Percentiles rank a stretch among this genome's conserved stretches.
phyloP scores from a whole-genome alignment of 2,888 invertebrate species.

The Branchinecta sandiegonensis region DNA sequence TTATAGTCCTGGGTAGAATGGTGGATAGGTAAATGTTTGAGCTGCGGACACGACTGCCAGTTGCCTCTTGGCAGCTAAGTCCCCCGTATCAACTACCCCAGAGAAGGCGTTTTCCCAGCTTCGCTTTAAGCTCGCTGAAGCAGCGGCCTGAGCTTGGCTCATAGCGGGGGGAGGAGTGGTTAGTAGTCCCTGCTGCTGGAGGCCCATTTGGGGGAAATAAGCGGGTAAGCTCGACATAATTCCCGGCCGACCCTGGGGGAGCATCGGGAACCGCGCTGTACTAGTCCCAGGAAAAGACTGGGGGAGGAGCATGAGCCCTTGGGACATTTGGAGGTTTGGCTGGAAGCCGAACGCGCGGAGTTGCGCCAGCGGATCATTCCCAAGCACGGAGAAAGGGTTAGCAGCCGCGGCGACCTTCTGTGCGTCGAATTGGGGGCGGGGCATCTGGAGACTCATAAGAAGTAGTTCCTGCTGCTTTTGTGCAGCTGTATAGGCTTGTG shows the following conservation, averaged over 20 bases:
- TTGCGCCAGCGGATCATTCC: constrained; percentile 19
- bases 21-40: background rate
- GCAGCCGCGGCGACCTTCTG: constrained; percentile 28
- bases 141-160: constrained; percentile 16
- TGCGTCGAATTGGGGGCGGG: constrained; percentile 27
- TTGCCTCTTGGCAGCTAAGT: background rate
- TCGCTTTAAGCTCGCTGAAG: constrained; percentile 43
- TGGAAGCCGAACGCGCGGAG: constrained; percentile 20
- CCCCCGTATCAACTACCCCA: constrained; percentile 32
- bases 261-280: constrained; percentile 29
- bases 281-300: constrained; percentile 31
- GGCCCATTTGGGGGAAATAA: constrained; percentile 1
- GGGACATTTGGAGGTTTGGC: constrained; percentile 29
- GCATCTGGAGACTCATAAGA: constrained; percentile 30
- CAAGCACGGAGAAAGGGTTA: constrained; percentile 26
- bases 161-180: constrained; percentile 1
- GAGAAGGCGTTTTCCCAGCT: constrained; percentile 58
- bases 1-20: background rate
- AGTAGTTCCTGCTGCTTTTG: constrained; percentile 16
- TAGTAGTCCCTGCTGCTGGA: constrained; percentile 12
- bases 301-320: constrained; percentile 34
- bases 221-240: background rate
- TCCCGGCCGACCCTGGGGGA: constrained; percentile 4
- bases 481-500: constrained; percentile 26
- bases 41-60: constrained; percentile 1